phyloP scores from a whole-genome alignment of 1,140 invertebrate species.

The Megalonaias nervosa region DNA sequence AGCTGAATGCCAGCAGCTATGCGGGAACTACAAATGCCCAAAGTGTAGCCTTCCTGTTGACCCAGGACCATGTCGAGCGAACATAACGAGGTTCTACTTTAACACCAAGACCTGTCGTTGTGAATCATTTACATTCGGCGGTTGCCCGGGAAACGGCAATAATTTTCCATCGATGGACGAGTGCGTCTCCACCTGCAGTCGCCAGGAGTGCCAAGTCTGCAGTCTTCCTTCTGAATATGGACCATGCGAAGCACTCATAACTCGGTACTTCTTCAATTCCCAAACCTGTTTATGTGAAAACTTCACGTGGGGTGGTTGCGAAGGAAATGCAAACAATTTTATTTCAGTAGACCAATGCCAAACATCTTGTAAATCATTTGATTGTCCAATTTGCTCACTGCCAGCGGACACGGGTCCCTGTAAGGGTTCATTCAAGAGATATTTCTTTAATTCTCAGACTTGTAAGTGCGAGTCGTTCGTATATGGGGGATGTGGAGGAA shows the following conservation, averaged over 20 bases:
- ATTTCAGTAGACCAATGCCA: constrained; percentile 16
- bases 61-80: constrained; percentile 81
- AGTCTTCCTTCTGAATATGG: constrained; percentile 50
- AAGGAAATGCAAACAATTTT: constrained; percentile 76
- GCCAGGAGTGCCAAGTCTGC: constrained; percentile 6
- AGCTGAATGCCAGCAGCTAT: constrained; percentile 40
- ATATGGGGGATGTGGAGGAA: constrained; percentile 68
- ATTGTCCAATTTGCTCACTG: constrained; percentile 3
- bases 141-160: constrained; percentile 66
- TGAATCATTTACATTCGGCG: constrained; percentile 57
- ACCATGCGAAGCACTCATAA: constrained; percentile 51
- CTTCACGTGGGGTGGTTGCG: constrained; percentile 81
- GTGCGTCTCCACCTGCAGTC: constrained; percentile 55
- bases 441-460: constrained; percentile 67
- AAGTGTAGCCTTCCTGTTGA: constrained; percentile 84
- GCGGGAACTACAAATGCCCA: constrained; percentile 22
- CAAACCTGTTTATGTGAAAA: constrained; percentile 62
- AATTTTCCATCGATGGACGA: constrained; percentile 51
- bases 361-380: neutral
- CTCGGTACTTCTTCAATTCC: constrained; percentile 67
- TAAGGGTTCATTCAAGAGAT: constrained; percentile 57
- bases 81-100: constrained; percentile 64
- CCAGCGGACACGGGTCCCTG: constrained; percentile 47
- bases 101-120: constrained; percentile 50
- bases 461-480: constrained; percentile 66